A percentile compares a stretch with the other conserved stretches of the same genome.
phyloP scores from a whole-genome alignment of 2,888 invertebrate genomes.

The Caenorhabditis afra region DNA sequence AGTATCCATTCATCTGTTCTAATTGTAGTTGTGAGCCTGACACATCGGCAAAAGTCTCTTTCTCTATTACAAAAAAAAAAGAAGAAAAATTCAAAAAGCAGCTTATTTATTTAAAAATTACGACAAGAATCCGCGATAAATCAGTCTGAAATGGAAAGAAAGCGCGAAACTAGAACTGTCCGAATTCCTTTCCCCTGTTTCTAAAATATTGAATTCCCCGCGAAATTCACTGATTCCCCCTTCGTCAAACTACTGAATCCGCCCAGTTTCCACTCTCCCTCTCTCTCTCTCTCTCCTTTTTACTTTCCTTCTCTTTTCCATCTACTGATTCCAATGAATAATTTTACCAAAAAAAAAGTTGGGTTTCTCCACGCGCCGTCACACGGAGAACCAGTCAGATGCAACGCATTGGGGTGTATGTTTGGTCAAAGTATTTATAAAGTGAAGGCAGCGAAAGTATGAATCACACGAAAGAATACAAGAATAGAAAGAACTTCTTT shows the following conservation, averaged over 20 bases:
- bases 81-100: slow-evolving; percentile 25
- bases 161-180: neutral
- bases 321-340: slow-evolving; percentile 55
- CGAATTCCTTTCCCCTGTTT: slow-evolving; percentile 8
- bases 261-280: neutral
- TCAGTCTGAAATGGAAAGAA: slow-evolving; percentile 21
- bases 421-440: slow-evolving; percentile 53
- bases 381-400: slow-evolving; percentile 46
- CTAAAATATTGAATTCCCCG: slow-evolving; percentile 29
- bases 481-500: slow-evolving; percentile 15
- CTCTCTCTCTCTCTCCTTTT: slow-evolving; percentile 5
- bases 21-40: slow-evolving; percentile 52
- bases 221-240: slow-evolving; percentile 5
- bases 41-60: slow-evolving; percentile 13
- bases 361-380: slow-evolving; percentile 11
- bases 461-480: slow-evolving; percentile 12
- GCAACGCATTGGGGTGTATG: slow-evolving; percentile 16
- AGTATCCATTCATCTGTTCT: slow-evolving; percentile 34
- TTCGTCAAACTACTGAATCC: too few species aligned
- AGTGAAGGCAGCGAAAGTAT: slow-evolving; percentile 10
- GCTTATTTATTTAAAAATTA: slow-evolving; percentile 36
- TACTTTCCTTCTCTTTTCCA: slow-evolving; percentile 22
- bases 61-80: too few species aligned
- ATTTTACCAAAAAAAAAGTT: slow-evolving; percentile 22
- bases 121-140: slow-evolving; percentile 12